phyloP scores from a whole-genome alignment of 2,113 vertebrate species.

The Myrmophylax atrothorax region DNA sequence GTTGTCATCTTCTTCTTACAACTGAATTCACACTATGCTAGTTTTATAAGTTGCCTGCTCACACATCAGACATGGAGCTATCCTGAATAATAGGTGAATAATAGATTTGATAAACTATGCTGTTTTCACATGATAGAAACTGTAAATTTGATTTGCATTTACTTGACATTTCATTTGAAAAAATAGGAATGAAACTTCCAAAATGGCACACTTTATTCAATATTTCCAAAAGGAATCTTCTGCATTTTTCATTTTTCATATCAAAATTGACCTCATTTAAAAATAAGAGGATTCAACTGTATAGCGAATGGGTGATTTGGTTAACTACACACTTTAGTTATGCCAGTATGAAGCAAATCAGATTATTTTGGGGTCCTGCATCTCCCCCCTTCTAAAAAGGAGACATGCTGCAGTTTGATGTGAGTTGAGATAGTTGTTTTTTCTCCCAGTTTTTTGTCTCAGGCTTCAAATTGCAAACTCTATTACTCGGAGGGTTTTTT shows the following conservation, averaged over 20 bases:
- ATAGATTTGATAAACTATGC: constrained; percentile 32
- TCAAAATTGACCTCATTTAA: constrained; percentile 52
- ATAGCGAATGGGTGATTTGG: background rate
- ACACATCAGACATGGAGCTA: background rate
- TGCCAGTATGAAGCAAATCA: background rate
- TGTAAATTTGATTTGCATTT: constrained; percentile 32
- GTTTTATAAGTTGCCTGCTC: constrained; percentile 21
- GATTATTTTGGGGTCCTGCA: background rate
- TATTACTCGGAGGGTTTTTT: background rate
- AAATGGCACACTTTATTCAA: constrained; percentile 39
- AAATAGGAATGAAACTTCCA: background rate
- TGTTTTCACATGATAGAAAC: constrained; percentile 5
- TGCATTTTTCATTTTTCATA: constrained; percentile 51
- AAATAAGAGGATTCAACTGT: background rate
- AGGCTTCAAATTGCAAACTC: background rate
- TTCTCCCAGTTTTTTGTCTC: background rate
- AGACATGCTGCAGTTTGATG: background rate
- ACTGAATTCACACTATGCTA: constrained; percentile 15
- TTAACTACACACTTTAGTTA: background rate
- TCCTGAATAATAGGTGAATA: constrained; percentile 41
- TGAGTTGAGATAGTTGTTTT: background rate
- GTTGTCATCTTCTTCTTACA: background rate
- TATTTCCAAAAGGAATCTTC: constrained; percentile 36
- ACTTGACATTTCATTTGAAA: constrained; percentile 31
- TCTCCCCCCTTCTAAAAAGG: background rate